These are phyloP conservation scores for Eueides isabella DNA, from an alignment of 1,140 invertebrate genomes.

Conservation along the genomic window DNA sequence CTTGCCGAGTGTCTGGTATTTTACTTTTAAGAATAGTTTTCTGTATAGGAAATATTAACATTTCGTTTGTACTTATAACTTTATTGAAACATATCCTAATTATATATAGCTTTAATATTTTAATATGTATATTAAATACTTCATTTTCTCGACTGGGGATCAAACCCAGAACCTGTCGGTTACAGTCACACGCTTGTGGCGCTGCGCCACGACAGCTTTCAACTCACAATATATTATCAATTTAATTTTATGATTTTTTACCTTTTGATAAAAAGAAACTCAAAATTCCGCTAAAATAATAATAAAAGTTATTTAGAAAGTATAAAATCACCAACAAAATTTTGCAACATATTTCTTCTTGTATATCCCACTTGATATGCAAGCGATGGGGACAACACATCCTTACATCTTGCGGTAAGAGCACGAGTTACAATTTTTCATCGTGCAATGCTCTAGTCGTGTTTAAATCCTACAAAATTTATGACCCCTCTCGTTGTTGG, in stretches of 20 bases:
- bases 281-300: not conserved
- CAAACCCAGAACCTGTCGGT: too few species aligned
- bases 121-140: too few species aligned
- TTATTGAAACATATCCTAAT: not conserved
- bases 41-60: slow-evolving; percentile 12
- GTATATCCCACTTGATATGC: slow-evolving; percentile 43
- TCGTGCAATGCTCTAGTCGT: slow-evolving; percentile 65
- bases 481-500: slow-evolving; percentile 59
- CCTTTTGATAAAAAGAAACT: too few species aligned
- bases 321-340: not conserved
- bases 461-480: slow-evolving; percentile 75
- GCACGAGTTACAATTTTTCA: slow-evolving; percentile 67
- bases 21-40: slow-evolving; percentile 31
- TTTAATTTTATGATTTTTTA: too few species aligned
- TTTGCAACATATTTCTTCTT: slow-evolving; percentile 5
- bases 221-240: too few species aligned
- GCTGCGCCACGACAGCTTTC: too few species aligned
- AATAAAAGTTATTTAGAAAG: not conserved
- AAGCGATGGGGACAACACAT: slow-evolving; percentile 48
- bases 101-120: not conserved
- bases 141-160: too few species aligned
- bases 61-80: not conserved
- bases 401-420: slow-evolving; percentile 51
- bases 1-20: slow-evolving; percentile 42
- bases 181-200: too few species aligned